Percentiles rank a stretch among this genome's conserved stretches.
Evolutionary conservation across 2,113 vertebrate genomes (phyloP).

Genomic region (Oreochromis tanganicae): DNA sequence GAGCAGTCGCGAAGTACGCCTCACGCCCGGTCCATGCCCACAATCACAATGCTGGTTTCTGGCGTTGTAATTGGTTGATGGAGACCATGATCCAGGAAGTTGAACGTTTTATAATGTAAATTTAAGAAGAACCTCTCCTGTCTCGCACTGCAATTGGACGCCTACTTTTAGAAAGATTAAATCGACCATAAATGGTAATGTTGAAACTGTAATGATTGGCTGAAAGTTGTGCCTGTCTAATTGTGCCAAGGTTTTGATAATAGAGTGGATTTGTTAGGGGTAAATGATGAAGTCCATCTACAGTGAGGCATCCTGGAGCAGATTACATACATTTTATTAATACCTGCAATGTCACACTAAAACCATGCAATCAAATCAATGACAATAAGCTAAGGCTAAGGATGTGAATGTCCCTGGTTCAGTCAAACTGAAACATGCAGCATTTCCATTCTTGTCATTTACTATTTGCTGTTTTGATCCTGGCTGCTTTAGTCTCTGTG

Average conservation of each 20-base stretch:
- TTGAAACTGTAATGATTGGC: slow-evolving; percentile 16
- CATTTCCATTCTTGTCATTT: not conserved
- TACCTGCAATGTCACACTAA: not conserved
- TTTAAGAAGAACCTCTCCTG: not conserved
- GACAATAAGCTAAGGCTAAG: not conserved
- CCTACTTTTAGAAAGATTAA: slow-evolving; percentile 9
- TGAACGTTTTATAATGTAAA: not conserved
- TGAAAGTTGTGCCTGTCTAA: not conserved
- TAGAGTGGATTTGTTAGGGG: not conserved
- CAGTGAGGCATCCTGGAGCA: not conserved
- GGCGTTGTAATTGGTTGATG: slow-evolving; percentile 1
- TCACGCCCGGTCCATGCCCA: not conserved
- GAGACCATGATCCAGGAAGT: not conserved
- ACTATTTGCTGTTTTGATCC: not conserved
- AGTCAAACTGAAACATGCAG: not conserved
- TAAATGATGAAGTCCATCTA: not conserved
- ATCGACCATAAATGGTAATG: slow-evolving; percentile 56
- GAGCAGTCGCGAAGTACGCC: not conserved
- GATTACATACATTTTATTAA: not conserved
- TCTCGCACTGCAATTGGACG: slow-evolving; percentile 22
- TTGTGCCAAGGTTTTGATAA: not conserved
- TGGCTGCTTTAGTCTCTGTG: not conserved
- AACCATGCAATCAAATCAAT: not conserved
- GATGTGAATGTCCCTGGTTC: not conserved
- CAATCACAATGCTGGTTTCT: not conserved